Evolutionary conservation across 2,113 vertebrate species (phyloP), one percentile per base, ranked within the genome.

Genomic region (Grallaria varia): DNA sequence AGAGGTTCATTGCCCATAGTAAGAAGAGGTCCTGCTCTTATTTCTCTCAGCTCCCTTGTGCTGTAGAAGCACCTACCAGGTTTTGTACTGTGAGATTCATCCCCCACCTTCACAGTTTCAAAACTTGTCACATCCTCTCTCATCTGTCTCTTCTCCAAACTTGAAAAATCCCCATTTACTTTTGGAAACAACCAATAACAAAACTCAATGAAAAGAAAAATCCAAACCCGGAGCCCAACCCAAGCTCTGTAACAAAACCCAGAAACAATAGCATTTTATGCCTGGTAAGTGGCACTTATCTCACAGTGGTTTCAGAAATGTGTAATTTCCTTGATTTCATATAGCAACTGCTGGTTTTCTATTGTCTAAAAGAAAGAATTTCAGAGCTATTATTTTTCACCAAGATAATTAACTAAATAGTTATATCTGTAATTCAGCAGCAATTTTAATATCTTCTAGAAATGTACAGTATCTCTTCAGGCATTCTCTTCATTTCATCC

Each of bases 381-480:
- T 86, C 35, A 81, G 67, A 92, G 60, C 33, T 81, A 56, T 94
- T 89, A 78, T 96, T 96, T 96, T 92, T 79, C 76, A 82, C 56
- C 56, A 78, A 68, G 76, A 95, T 79, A 96, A 95, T 95, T 94
- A 96, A 75, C 92, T 86, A 71, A 93, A 89, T 90, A 81, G 77
- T 81, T 84, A 66, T 87, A 87, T 92, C 58, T 90, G 83, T 94
- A 96, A 96, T 91, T 95, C 77, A 84, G 28, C 58, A 89, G 37
- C 79, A 89, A 52, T 89, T 94, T 92, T 84, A 95, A 89, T 94
- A 94, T 92, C 19, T 90, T 89, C 82, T 75, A 69, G 73, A 93
- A 96, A 79, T 76, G 75, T 60, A 58, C 14, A 88, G 31, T 58
- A 78, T 94, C 90, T 92, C 93, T 96, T 87, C 6, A 13, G 85